A percentile compares a stretch with the other conserved stretches of the same genome.
Conservation (phyloP, 2,113 vertebrate genomes). For the Gnathonemus echidnorhynchus region DNA sequence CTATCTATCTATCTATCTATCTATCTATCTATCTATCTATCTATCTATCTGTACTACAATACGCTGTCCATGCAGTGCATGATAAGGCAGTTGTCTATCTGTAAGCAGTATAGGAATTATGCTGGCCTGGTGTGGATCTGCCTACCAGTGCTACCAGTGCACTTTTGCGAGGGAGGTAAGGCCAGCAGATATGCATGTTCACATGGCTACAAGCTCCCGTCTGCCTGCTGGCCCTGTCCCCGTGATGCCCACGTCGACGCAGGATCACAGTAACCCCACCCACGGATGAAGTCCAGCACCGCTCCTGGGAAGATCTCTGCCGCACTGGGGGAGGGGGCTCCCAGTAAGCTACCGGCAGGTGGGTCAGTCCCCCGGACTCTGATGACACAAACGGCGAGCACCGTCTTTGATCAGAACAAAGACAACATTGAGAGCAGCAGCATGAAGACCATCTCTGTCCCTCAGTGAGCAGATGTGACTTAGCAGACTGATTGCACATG, state of each 20-base stretch:
- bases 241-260: background rate
- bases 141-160: background rate
- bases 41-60: background rate
- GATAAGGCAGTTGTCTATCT: background rate
- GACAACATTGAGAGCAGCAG: background rate
- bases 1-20: background rate
- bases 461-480: background rate
- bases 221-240: background rate
- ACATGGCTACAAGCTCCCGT: background rate
- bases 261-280: background rate
- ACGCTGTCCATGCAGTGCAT: background rate
- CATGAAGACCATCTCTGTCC: background rate
- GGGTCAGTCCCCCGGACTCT: background rate
- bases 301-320: background rate
- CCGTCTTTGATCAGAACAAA: background rate
- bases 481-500: background rate
- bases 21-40: background rate
- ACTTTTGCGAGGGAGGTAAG: background rate
- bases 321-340: background rate
- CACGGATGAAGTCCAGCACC: background rate
- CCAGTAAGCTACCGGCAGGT: background rate
- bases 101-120: background rate
- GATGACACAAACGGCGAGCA: background rate
- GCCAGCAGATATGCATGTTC: background rate
- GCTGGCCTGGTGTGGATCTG: background rate